These are phyloP conservation scores for Onchidella celtica DNA, from an alignment of 2,888 invertebrate species.

Conservation along the genomic window DNA sequence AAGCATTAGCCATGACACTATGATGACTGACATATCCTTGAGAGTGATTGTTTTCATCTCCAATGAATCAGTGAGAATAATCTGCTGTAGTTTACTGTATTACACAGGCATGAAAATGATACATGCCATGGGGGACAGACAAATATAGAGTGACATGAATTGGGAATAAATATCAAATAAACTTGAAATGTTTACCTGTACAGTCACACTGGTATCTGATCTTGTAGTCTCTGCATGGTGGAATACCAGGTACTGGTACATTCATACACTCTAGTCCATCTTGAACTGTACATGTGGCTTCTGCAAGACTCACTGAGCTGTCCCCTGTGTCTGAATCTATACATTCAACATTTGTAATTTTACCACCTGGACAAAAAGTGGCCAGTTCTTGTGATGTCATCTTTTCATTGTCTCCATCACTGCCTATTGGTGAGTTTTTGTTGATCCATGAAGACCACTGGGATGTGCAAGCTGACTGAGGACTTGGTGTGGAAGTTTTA, in stretches of 20 bases:
- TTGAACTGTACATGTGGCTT: slow-evolving; percentile 81
- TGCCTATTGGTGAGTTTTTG: slow-evolving; percentile 49
- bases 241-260: slow-evolving; percentile 55
- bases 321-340: slow-evolving; percentile 59
- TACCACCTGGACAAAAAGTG: slow-evolving; percentile 61
- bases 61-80: too few species aligned
- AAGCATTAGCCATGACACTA: too few species aligned
- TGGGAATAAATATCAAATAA: neutral
- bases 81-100: too few species aligned
- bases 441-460: slow-evolving; percentile 54
- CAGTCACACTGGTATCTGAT: slow-evolving; percentile 73
- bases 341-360: slow-evolving; percentile 70
- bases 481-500: neutral
- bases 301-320: slow-evolving; percentile 61
- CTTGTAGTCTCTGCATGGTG: slow-evolving; percentile 66
- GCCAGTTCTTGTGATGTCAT: slow-evolving; percentile 53
- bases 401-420: slow-evolving; percentile 56
- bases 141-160: neutral
- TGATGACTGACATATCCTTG: too few species aligned
- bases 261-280: slow-evolving; percentile 86
- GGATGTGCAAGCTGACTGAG: neutral
- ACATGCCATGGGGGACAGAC: neutral
- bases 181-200: slow-evolving; percentile 42
- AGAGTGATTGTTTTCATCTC: too few species aligned
- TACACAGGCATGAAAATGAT: too few species aligned